Percentiles rank a stretch among this genome's conserved stretches.
Conservation (phyloP, 2,113 vertebrate genomes). For the Lipophrys pholis region DNA sequence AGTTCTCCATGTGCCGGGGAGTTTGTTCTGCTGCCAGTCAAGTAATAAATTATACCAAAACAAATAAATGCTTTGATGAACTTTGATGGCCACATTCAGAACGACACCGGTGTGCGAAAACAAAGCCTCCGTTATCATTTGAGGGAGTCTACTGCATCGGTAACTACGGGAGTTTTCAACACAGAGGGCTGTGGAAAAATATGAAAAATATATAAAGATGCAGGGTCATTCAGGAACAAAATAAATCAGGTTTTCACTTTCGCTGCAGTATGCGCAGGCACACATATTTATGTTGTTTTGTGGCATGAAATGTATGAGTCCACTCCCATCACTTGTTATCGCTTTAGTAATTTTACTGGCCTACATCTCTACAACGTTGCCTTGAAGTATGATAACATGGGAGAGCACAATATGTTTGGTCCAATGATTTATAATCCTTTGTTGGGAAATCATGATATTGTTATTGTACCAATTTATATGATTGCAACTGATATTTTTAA, state of each 20-base stretch:
- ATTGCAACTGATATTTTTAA: no score
- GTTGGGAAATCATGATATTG: no score
- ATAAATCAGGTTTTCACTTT: neutral
- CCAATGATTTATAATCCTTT: no score
- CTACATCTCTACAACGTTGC: neutral
- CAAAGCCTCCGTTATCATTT: slow-evolving; percentile 13
- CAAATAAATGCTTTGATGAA: slow-evolving; percentile 13
- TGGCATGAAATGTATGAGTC: neutral
- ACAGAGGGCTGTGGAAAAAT: neutral
- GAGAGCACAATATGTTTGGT: no score
- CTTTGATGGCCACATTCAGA: neutral
- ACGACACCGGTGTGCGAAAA: neutral
- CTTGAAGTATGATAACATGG: no score
- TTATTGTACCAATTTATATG: no score
- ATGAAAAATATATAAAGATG: neutral
- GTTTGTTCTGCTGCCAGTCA: neutral
- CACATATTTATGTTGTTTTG: neutral
- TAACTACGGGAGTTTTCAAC: neutral
- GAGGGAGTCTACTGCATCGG: neutral
- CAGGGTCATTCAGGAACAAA: neutral
- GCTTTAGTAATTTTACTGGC: neutral
- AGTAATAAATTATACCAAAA: slow-evolving; percentile 13
- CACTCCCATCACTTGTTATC: neutral
- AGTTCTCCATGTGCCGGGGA: neutral
- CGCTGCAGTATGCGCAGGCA: neutral